These are phyloP conservation scores for Ochropleura leucogaster DNA, from an alignment of 2,888 invertebrate genomes.

Conservation along the genomic window DNA sequence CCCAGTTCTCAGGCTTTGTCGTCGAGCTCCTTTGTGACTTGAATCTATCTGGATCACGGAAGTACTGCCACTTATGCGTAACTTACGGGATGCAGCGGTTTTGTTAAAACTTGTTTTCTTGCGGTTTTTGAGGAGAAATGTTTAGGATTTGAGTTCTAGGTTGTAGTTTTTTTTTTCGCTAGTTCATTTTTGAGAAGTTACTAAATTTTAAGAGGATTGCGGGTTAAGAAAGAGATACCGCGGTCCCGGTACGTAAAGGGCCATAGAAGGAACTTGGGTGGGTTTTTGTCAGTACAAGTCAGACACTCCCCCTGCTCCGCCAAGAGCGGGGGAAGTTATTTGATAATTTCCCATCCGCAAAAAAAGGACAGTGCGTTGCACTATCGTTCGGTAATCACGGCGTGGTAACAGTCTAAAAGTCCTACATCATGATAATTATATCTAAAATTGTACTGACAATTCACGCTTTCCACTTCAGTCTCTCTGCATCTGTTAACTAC, in stretches of 20 bases:
- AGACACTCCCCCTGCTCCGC: too few relatives aligned
- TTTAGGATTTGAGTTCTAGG: background rate
- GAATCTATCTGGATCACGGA: constrained; percentile 76
- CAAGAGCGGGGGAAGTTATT: too few relatives aligned
- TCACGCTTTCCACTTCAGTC: background rate
- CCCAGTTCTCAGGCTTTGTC: constrained; percentile 81
- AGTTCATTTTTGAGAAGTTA: background rate
- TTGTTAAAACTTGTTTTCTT: constrained; percentile 42
- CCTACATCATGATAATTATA: too few relatives aligned
- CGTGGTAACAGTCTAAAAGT: background rate
- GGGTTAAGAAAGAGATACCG: too few relatives aligned
- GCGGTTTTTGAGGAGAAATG: constrained; percentile 9
- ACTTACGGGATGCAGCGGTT: constrained; percentile 47
- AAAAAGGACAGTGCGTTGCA: background rate
- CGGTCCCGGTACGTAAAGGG: too few relatives aligned
- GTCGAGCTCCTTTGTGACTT: constrained; percentile 73
- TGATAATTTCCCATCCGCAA: too few relatives aligned
- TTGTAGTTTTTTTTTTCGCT: background rate
- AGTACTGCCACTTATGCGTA: constrained; percentile 66
- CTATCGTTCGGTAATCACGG: background rate
- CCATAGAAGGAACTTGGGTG: too few relatives aligned
- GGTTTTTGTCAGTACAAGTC: too few relatives aligned
- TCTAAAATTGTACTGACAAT: background rate
- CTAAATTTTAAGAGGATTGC: accelerated
- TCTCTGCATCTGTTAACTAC: too few relatives aligned